These are phyloP conservation scores for Chiridota heheva DNA, from an alignment of 35 echinoderm and acorn worm genomes.

Conservation along the genomic window DNA sequence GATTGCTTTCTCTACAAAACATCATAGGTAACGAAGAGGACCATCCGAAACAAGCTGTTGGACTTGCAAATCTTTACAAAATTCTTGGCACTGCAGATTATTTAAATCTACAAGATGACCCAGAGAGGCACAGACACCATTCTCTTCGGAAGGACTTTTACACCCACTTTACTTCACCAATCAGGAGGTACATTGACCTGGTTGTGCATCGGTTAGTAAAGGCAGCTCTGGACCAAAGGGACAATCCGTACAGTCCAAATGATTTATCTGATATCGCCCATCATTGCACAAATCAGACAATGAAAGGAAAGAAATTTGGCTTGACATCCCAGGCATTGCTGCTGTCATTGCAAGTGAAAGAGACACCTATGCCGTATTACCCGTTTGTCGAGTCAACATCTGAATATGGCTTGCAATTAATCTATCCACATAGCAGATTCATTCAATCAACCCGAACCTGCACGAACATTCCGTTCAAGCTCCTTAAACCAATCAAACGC, in stretches of 20 bases:
- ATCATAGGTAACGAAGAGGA: slow-evolving; percentile 68
- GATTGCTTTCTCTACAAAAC: background rate
- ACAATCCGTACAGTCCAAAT: slow-evolving; percentile 43
- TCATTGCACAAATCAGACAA: slow-evolving; percentile 69
- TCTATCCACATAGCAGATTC: slow-evolving; percentile 51
- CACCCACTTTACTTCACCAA: slow-evolving; percentile 94
- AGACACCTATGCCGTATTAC: slow-evolving; percentile 38
- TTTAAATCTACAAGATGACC: slow-evolving; percentile 49
- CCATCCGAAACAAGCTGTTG: slow-evolving; percentile 76
- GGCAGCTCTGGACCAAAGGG: slow-evolving; percentile 13
- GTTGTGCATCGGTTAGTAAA: slow-evolving; percentile 86
- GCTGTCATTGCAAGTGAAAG: slow-evolving; percentile 59
- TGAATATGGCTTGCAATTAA: slow-evolving; percentile 34
- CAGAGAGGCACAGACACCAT: slow-evolving; percentile 39
- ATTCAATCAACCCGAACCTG: background rate
- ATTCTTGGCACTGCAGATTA: slow-evolving; percentile 67
- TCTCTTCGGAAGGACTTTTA: slow-evolving; percentile 67
- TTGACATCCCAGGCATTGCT: slow-evolving; percentile 30
- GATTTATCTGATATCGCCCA: slow-evolving; percentile 72
- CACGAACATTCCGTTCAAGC: background rate
- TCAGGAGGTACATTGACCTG: slow-evolving; percentile 81
- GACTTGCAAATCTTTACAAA: slow-evolving; percentile 38
- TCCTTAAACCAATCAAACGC: slow-evolving; percentile 52
- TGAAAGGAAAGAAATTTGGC: slow-evolving; percentile 60
- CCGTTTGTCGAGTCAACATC: slow-evolving; percentile 41